Base-by-base conservation (phyloP, 2,888 invertebrate genomes). In the Molanna angustata region DNA sequence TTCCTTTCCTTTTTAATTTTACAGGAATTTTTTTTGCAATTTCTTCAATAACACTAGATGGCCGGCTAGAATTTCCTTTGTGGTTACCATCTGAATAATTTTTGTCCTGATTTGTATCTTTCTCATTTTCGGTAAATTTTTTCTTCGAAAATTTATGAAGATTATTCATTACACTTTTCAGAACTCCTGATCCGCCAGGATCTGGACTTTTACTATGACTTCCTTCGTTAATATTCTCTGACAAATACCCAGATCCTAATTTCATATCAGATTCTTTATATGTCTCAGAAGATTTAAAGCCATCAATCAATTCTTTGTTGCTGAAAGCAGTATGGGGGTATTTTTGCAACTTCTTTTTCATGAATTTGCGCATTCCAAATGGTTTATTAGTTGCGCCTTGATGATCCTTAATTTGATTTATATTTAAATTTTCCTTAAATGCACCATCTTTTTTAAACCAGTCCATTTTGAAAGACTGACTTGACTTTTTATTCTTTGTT, bases 381-480 rank as follows among this genome's bases (percentile, higher is more conserved):
- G 31, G 20, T 31, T 54, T 54, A 19, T 20, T 47, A 11, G 45
- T 32, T 21, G 44, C 16, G 1, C 13, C 14, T 4, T 13, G 20
- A n/a, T 4, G 9, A 1, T n/a, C 20, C 1, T 6, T 2, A 9
- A 20, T 33, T 31, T 74, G 69, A 2, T 72, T 73, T 0, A 73
- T 66, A 60, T 75, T 73, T 35, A 77, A 64, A 64, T 76, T 74
- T 58, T 75, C 71, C 62, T 68, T 65, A 2, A 76, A 65, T 27
- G 66, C 64, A 61, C 68, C 69, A 56, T 76, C 68, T 18, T 74
- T 65, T 57, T 74, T 74, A 56, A 76, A 76, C 49, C 69, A 72
- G 1, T 76, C 69, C 76, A 76, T 77, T 73, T 74, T 74, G 1
- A 68, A 69, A 1, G 73, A 71, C 62, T 76, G 76, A 49, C 70